phyloP scores from a whole-genome alignment of 1,140 invertebrate species.

The Heliconius congener region DNA sequence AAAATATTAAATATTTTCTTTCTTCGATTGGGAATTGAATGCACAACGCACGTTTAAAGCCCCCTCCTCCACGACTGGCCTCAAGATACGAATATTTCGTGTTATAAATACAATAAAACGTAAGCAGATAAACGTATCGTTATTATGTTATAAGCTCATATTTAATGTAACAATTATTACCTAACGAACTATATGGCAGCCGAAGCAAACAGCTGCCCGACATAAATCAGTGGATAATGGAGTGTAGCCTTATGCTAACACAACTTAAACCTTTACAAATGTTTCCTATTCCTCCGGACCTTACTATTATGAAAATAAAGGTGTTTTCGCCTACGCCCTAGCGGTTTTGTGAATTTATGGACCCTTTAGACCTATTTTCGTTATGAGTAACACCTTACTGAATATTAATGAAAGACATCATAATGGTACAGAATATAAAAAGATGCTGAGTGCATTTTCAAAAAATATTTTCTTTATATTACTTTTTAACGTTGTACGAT shows the following conservation, averaged over 20 bases:
- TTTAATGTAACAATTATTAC: slow-evolving; percentile 22
- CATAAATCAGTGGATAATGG: slow-evolving; percentile 57
- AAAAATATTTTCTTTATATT: background rate
- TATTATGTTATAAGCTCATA: background rate
- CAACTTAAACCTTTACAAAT: slow-evolving; percentile 45
- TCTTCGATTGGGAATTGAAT: too few species aligned
- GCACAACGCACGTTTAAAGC: too few species aligned
- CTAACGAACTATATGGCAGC: slow-evolving; percentile 40
- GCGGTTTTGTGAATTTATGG: slow-evolving; percentile 28
- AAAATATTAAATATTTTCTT: too few species aligned
- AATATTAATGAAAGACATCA: slow-evolving; percentile 40
- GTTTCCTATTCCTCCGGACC: slow-evolving; percentile 23
- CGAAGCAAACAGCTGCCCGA: slow-evolving; percentile 39
- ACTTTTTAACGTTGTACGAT: background rate
- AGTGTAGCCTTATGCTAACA: slow-evolving; percentile 48
- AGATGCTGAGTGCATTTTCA: background rate
- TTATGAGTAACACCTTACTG: slow-evolving; percentile 44
- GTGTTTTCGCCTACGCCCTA: background rate
- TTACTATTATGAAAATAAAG: slow-evolving; percentile 32
- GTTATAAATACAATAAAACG: background rate
- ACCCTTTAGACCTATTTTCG: slow-evolving; percentile 38
- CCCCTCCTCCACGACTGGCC: too few species aligned
- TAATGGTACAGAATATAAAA: slow-evolving; percentile 17
- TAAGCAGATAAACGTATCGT: background rate
- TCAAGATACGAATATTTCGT: too few species aligned